Evolutionary conservation across 2,888 invertebrate species (phyloP), one percentile per base, ranked within the genome.

Genomic region (Scaptomyza cyrtandrae): DNA sequence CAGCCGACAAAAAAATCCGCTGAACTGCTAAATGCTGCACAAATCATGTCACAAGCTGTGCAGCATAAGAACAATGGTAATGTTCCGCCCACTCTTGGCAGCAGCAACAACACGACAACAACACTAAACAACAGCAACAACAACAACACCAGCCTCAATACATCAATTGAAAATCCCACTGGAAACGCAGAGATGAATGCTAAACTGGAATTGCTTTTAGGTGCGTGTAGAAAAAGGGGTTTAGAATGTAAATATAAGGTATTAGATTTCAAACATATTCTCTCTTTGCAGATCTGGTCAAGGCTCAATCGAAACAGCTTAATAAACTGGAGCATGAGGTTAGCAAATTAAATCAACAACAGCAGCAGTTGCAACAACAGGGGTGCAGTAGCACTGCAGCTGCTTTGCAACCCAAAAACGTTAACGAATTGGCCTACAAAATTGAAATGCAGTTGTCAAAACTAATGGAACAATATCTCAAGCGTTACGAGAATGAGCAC

Each of bases 241-340:
- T 10, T n/a, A n/a, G n/a, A n/a, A 6, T 2, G 3, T 13, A n/a
- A n/a, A n/a, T n/a, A n/a, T 3, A 31, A n/a, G 10, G 9, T n/a
- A 16, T 41, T 1, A 44, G 19, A 35, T 6, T 24, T 41, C 24
- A 45, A 10, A 6, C 0, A 14, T 7, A 1, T 33, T n/a, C 13
- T 31, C 3, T 37, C 31, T 11, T 27, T 35, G 19, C 73, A 94
- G 94, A 93, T 61, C 77, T 94, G 71, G 89, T 94, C 45, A 89
- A 92, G 60, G 88, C 90, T 35, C 94, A 94, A 81, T 92, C 93
- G 4, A 88, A 91, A 55, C 93, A 94, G 90, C 86, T 94, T 46
- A 91, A 92, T 19, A 80, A 91, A 27, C 78, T 94, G 48, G 92
- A 94, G 60, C 87, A 88, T 50, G 92, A 93, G 50, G 87, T 93